Conservation (phyloP, 2,797 vertebrate genomes). For the Microhierax caerulescens region DNA sequence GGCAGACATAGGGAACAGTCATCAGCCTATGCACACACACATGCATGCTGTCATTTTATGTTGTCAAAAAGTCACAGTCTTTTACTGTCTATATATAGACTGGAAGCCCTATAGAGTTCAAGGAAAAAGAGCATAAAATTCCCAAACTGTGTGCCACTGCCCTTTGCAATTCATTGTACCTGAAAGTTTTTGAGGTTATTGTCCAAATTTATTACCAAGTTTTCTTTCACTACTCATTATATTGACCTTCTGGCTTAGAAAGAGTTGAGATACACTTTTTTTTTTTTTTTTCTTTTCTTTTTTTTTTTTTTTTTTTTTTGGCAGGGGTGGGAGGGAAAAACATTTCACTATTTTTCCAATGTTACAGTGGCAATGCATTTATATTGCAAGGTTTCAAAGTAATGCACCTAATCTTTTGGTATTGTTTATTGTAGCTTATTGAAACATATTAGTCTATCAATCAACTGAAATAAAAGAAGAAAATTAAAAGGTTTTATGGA, state of each 20-base stretch:
- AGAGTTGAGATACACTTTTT: neutral
- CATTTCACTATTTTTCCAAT: neutral
- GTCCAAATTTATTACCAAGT: neutral
- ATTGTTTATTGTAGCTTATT: neutral
- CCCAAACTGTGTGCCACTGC: neutral
- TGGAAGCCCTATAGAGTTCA: neutral
- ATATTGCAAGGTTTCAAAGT: neutral
- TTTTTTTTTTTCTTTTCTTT: too few species aligned
- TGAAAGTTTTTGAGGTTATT: neutral
- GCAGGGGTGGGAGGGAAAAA: neutral
- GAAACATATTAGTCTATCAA: neutral
- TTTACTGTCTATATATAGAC: neutral
- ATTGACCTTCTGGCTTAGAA: neutral
- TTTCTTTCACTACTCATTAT: neutral
- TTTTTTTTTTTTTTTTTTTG: too few species aligned
- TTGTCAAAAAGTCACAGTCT: neutral
- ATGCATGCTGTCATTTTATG: neutral
- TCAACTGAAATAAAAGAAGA: neutral
- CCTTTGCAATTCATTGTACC: neutral
- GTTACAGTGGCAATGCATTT: neutral
- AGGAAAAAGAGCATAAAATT: neutral
- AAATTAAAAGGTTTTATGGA: neutral
- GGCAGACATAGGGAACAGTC: neutral
- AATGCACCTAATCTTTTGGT: neutral
- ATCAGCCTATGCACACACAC: neutral